These are phyloP conservation scores for Callocephalon fimbriatum DNA, from an alignment of 2,113 vertebrate genomes.

Conservation along the genomic window DNA sequence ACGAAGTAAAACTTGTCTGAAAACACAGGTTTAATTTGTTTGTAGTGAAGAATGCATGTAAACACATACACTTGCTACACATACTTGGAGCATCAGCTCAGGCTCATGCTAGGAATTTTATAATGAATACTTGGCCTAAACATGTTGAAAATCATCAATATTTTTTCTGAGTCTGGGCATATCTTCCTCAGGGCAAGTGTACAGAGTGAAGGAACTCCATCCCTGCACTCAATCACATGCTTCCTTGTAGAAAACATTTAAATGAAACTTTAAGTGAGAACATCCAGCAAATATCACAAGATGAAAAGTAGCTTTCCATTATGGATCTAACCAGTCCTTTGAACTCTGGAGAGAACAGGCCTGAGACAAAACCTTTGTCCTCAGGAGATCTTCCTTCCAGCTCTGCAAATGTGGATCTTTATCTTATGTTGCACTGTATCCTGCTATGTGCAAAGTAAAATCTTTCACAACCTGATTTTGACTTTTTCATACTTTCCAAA, in stretches of 20 bases:
- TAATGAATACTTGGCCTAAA: neutral
- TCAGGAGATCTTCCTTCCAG: neutral
- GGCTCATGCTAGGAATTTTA: neutral
- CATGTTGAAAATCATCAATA: neutral
- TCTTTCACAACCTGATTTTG: neutral
- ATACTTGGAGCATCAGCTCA: neutral
- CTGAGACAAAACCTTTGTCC: neutral
- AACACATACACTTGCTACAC: neutral
- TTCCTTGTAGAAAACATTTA: neutral
- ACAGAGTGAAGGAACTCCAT: neutral
- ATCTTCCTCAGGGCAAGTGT: neutral
- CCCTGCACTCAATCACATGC: rapidly evolving
- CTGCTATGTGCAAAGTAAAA: neutral
- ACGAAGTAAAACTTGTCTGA: neutral
- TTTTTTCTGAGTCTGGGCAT: neutral
- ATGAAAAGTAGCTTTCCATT: neutral
- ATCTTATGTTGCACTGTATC: neutral
- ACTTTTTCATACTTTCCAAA: neutral
- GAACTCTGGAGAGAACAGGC: neutral
- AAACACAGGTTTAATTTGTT: neutral
- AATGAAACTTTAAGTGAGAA: neutral
- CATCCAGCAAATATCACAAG: neutral
- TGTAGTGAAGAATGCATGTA: neutral
- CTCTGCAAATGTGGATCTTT: neutral
- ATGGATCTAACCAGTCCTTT: neutral